Base-by-base conservation (phyloP, 2,113 vertebrate species). In the Pyxicephalus adspersus region DNA sequence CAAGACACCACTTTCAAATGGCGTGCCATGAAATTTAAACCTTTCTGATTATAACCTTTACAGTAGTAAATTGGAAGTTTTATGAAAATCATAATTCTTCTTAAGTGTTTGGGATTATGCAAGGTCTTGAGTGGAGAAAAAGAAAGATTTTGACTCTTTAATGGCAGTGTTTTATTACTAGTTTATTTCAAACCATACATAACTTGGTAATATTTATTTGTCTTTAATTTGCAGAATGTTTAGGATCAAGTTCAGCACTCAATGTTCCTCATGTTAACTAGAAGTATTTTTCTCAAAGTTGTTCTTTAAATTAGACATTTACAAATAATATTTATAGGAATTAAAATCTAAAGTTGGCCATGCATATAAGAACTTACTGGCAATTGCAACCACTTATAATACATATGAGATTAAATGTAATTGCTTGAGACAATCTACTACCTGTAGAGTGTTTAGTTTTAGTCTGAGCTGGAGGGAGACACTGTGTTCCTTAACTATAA, bases 1-100 rank as follows among this genome's bases (percentile, higher is more conserved):
- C 70, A 57, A 74, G 68, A 64, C 58, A 28, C 70, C 23, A 23
- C 50, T 74, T 34, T 7, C 29, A 31, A 65, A 81, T 45, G 70
- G 45, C 20, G 9, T 25, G 9, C 79, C 50, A 29, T 81, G 68
- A 81, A 81, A 81, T 81, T 81, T 74, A 74, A 81, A 74, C 79
- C 70, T 81, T 81, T 74, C 64, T 81, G 70, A 81, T 74, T 71
- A 81, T 81, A 81, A 73, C 79, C 70, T 81, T 74, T 81, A 61
- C 25, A 81, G 79, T 74, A 65, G 79, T 81, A 74, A 81, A 81
- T 81, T 81, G 71, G 79, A 82, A 28, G 61, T 74, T 75, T 82
- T 82, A 82, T 75, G 80, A 75, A 82, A 82, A 82, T 82, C 80
- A 75, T 82, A 82, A 66, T 75, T 82, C 80, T 82, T 66, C 17